Base-by-base conservation (phyloP, 2,113 vertebrate genomes). In the Takifugu flavidus region DNA sequence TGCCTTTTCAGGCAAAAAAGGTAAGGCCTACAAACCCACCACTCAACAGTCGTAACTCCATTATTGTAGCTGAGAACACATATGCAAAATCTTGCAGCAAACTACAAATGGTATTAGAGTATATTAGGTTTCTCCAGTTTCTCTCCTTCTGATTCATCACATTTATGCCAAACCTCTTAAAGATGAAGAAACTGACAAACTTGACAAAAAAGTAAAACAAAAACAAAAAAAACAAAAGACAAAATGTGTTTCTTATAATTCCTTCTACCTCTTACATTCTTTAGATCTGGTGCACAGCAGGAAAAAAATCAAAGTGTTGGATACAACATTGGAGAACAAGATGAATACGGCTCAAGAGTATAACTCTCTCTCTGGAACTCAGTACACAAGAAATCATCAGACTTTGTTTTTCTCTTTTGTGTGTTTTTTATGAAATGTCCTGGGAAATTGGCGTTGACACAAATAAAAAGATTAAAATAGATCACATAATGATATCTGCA, bases 1-100 rank as follows among this genome's bases (percentile, higher is more conserved):
- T 95, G 89, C 74, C 71, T 95, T 39, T 81, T 94, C n/a, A 89
- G 82, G 71, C 91, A 79, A 73, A 93, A 85, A 80, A 90, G 94
- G 95, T 97, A 80, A 90, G 91, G 58, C 20, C 20, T 20, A 20
- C 20, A 20, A 20, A 20, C 20, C 20, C 20, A 20, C 20, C 20
- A 20, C 20, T 20, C 20, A 20, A 20, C 20, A 20, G 20, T 20
- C 20, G 20, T 20, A 20, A 20, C 20, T 20, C 20, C 20, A 20
- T 20, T 20, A 20, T 20, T 20, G 20, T 20, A 20, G 20, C 20
- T 20, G 20, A 20, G 20, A 20, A 20, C 20, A 20, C 20, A 20
- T 20, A 20, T 20, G 20, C 20, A 20, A 20, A 20, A 20, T 20
- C 20, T 20, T 20, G 20, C 20, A 20, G 20, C 20, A 20, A 20